Percentiles rank a stretch among this genome's conserved stretches.
These are phyloP conservation scores for Drosophila atroscutellata DNA, from an alignment of 2,888 invertebrate genomes.

Conservation along the genomic window DNA sequence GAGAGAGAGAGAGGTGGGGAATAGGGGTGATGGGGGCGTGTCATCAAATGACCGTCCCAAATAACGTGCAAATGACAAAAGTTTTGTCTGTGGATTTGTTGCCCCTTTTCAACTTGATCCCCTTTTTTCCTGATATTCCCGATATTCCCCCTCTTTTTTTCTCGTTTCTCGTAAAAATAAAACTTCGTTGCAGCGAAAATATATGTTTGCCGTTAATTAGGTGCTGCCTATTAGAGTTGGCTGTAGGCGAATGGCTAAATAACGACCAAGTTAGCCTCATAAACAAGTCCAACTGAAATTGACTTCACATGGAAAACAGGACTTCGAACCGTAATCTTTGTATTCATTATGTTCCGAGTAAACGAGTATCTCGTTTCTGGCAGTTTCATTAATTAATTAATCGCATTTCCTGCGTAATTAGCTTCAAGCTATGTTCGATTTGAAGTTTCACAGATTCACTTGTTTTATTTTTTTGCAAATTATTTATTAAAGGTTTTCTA, in stretches of 20 bases:
- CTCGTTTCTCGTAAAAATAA: constrained; percentile 12
- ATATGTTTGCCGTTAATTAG: constrained; percentile 59
- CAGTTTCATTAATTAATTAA: background rate
- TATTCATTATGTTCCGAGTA: background rate
- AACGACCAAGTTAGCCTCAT: constrained; percentile 22
- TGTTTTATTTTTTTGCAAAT: background rate
- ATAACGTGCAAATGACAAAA: constrained; percentile 75
- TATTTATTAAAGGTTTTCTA: background rate
- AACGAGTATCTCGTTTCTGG: background rate
- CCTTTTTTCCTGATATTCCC: background rate
- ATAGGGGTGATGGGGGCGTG: background rate
- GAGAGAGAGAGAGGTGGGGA: background rate
- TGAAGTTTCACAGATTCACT: background rate
- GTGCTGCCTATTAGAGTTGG: constrained; percentile 28
- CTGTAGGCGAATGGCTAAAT: constrained; percentile 21
- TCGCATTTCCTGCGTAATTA: background rate
- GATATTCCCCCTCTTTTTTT: background rate
- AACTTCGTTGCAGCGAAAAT: constrained; percentile 42
- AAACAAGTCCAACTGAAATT: constrained; percentile 16
- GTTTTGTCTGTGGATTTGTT: constrained; percentile 58
- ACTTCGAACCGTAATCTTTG: background rate
- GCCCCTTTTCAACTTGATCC: constrained; percentile 8
- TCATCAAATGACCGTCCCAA: constrained; percentile 21
- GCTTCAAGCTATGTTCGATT: background rate
- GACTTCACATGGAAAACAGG: background rate